These are phyloP conservation scores for Alcis repandata DNA, from an alignment of 2,888 invertebrate genomes.

Conservation along the genomic window DNA sequence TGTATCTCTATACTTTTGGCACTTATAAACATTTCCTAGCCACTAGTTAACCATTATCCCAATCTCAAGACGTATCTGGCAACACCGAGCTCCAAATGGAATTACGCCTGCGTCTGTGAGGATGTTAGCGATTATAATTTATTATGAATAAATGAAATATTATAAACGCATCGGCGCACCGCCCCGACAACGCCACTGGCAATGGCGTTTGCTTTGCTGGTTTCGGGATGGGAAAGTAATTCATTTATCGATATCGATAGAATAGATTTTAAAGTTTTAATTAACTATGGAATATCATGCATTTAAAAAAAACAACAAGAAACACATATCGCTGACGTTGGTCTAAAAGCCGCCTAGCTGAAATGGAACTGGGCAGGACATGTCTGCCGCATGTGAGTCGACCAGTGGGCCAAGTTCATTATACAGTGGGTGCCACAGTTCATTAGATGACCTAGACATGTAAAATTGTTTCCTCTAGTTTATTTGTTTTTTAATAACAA, in stretches of 20 bases:
- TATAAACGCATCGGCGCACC: slow-evolving; percentile 86
- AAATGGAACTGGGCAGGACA: no score
- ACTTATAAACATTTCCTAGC: neutral
- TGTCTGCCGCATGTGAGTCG: no score
- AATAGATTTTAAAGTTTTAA: neutral
- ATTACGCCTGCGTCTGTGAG: slow-evolving; percentile 65
- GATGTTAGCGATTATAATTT: slow-evolving; percentile 80
- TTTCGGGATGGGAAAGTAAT: slow-evolving; percentile 58
- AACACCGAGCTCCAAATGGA: slow-evolving; percentile 59
- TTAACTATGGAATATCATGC: no score
- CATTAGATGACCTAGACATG: no score
- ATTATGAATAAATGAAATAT: slow-evolving; percentile 87
- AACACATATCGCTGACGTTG: no score
- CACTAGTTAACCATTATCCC: neutral
- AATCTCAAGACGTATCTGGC: slow-evolving; percentile 30
- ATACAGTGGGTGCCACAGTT: no score
- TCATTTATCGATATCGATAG: slow-evolving; percentile 50
- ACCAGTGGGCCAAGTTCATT: no score
- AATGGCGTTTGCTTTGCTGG: slow-evolving; percentile 85
- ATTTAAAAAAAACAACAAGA: no score
- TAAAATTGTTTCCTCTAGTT: no score
- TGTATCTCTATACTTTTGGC: neutral
- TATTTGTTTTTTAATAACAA: no score
- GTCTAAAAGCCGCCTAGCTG: no score
- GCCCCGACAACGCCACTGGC: slow-evolving; percentile 85